phyloP scores from a whole-genome alignment of 2,113 vertebrate genomes.

The Bubalus kerabau region DNA sequence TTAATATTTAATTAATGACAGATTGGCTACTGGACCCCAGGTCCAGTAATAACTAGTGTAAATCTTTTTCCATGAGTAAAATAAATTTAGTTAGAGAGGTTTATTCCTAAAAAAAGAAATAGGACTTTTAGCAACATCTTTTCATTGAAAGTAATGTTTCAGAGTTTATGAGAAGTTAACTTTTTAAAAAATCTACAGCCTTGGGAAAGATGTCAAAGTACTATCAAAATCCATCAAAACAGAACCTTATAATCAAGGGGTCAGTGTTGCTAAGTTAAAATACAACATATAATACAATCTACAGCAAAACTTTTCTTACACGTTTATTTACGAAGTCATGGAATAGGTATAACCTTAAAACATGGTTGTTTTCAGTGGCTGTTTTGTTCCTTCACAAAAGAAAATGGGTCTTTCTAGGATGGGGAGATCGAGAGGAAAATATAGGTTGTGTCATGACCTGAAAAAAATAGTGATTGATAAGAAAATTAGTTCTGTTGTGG shows the following conservation, averaged over 20 bases:
- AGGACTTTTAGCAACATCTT: not conserved
- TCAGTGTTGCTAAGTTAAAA: not conserved
- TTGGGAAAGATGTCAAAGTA: not conserved
- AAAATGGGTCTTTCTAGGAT: not conserved
- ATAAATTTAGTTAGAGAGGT: not conserved
- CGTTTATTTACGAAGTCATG: not conserved
- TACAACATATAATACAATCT: not conserved
- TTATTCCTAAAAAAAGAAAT: not conserved
- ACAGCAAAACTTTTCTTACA: not conserved
- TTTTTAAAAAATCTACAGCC: not conserved
- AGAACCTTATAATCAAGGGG: not conserved
- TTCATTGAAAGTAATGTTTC: not conserved
- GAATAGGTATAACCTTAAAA: not conserved
- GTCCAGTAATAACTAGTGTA: not conserved
- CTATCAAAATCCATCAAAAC: not conserved
- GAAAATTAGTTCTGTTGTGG: not conserved
- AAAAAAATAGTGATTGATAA: not conserved
- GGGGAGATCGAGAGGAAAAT: not conserved
- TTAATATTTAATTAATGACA: not conserved
- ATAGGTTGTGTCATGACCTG: not conserved
- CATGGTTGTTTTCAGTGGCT: not conserved
- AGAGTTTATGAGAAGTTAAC: not conserved
- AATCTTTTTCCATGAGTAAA: not conserved
- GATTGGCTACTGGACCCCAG: not conserved
- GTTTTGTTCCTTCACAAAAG: not conserved